Conservation (phyloP, 2,888 invertebrate species). For the Gastrophysa polygoni region DNA sequence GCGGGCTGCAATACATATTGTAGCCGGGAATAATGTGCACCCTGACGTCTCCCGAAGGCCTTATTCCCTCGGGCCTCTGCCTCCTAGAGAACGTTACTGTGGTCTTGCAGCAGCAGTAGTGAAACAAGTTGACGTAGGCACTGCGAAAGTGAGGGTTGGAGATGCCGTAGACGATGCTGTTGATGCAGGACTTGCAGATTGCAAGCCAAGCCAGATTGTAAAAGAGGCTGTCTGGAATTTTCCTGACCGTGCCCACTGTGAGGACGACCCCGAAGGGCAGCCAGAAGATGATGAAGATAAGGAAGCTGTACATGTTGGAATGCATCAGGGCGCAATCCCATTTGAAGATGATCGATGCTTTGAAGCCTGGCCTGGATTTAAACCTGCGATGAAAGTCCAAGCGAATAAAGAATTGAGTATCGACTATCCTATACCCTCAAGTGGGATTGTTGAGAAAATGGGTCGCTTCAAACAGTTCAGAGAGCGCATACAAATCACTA, state of each 20-base stretch:
- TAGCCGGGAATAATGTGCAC: slow-evolving; percentile 77
- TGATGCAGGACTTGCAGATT: slow-evolving; percentile 70
- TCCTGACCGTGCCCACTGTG: slow-evolving; percentile 62
- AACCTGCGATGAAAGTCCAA: slow-evolving; percentile 53
- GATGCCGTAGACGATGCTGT: slow-evolving; percentile 69
- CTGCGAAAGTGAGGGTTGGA: slow-evolving; percentile 72
- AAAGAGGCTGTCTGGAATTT: slow-evolving; percentile 61
- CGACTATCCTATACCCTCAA: too few species aligned
- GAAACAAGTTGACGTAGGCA: slow-evolving; percentile 75
- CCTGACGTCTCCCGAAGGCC: slow-evolving; percentile 67
- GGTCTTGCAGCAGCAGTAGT: slow-evolving; percentile 82
- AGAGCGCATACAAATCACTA: too few species aligned
- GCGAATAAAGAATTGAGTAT: not conserved
- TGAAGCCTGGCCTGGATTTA: slow-evolving; percentile 64
- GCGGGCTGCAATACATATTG: slow-evolving; percentile 70
- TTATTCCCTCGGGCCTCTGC: slow-evolving; percentile 60
- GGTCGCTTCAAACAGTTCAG: too few species aligned
- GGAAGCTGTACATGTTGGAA: slow-evolving; percentile 69
- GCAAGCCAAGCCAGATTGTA: slow-evolving; percentile 75
- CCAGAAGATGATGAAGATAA: slow-evolving; percentile 70
- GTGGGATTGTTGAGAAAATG: too few species aligned
- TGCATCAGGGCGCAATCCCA: slow-evolving; percentile 68
- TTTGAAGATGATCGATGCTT: slow-evolving; percentile 66
- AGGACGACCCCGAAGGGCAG: slow-evolving; percentile 69
- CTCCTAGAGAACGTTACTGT: slow-evolving; percentile 71